Percentiles rank a stretch among this genome's conserved stretches.
phyloP scores from a whole-genome alignment of 2,888 invertebrate genomes.

The Drosophila flavopinicola region DNA sequence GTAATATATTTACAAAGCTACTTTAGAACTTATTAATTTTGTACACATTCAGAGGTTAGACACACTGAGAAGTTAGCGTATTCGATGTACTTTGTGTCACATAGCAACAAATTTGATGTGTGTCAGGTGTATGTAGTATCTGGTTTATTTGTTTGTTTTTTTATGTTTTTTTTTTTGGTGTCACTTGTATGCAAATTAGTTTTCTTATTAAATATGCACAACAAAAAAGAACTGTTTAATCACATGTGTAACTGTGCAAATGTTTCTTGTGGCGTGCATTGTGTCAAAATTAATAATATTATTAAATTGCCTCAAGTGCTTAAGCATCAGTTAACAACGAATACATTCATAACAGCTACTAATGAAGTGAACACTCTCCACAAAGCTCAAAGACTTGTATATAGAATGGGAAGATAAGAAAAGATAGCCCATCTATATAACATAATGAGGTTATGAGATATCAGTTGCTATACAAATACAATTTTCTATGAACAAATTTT shows the following conservation, averaged over 20 bases:
- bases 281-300: conserved; percentile 21
- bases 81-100: conserved; percentile 20
- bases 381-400: neutral
- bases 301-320: conserved; percentile 6
- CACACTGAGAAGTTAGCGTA: conserved; percentile 43
- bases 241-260: conserved; percentile 35
- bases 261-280: conserved; percentile 41
- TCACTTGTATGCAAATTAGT: conserved; percentile 36
- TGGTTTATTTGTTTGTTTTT: conserved; percentile 14
- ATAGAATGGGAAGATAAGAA: neutral
- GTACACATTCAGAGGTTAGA: conserved; percentile 52
- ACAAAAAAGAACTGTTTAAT: conserved; percentile 22
- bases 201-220: conserved; percentile 20
- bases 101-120: conserved; percentile 26
- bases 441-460: too few relatives aligned
- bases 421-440: neutral
- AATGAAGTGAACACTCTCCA: neutral
- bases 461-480: too few relatives aligned
- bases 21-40: conserved; percentile 34
- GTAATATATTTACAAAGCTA: conserved; percentile 49
- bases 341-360: conserved; percentile 12
- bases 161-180: conserved; percentile 10
- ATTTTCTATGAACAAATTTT: too few relatives aligned
- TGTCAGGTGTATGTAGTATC: conserved; percentile 14
- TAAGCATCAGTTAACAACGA: conserved; percentile 13